Conservation (phyloP, 2,113 vertebrate genomes). For the Progne subis region DNA sequence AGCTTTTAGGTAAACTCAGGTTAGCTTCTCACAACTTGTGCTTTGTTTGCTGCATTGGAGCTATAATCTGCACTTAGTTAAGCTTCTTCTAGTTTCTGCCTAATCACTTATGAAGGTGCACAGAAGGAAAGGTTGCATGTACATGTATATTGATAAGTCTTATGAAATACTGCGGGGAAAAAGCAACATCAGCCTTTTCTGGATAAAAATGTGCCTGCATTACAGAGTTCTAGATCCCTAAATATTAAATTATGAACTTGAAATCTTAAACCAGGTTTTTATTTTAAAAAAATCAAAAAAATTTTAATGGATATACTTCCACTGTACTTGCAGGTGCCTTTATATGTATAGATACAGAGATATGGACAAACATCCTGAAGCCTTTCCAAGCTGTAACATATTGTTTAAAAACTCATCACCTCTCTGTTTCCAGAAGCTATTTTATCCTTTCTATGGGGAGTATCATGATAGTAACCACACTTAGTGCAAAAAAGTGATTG, state of each 20-base stretch:
- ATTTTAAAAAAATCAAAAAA: neutral
- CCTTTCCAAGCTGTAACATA: neutral
- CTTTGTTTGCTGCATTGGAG: neutral
- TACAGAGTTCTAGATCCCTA: neutral
- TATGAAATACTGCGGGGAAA: neutral
- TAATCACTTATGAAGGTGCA: neutral
- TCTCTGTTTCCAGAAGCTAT: neutral
- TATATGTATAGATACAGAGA: neutral
- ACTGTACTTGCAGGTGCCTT: neutral
- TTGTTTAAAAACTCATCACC: neutral
- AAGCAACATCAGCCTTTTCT: neutral
- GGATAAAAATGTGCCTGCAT: neutral
- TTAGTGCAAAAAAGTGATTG: neutral
- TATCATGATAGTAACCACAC: neutral
- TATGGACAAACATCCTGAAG: neutral
- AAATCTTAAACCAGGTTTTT: neutral
- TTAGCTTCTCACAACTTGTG: neutral
- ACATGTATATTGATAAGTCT: fast-evolving
- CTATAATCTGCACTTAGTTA: neutral
- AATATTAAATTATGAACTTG: neutral
- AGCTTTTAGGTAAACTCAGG: neutral
- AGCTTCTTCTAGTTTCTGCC: neutral
- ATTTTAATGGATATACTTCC: neutral
- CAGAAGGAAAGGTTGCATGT: neutral
- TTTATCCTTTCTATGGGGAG: neutral